phyloP scores from a whole-genome alignment of 2,113 vertebrate species.

The Brachyistius frenatus region DNA sequence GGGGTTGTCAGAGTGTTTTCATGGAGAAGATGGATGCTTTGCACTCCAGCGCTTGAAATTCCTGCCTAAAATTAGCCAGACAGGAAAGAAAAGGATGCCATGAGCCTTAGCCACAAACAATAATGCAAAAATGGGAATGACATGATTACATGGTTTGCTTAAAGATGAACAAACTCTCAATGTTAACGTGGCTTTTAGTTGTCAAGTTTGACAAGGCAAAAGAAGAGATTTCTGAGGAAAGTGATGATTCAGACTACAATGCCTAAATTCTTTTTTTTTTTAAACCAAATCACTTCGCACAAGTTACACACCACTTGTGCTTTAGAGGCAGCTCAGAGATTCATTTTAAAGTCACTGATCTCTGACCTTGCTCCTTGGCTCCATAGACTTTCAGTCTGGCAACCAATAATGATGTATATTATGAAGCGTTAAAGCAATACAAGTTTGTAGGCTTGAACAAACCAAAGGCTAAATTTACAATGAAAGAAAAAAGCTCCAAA shows the following conservation, averaged over 20 bases:
- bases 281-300: conserved; percentile 25
- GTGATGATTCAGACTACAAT: conserved; percentile 24
- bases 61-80: conserved; percentile 77
- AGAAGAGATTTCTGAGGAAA: conserved; percentile 6
- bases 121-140: conserved; percentile 54
- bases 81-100: conserved; percentile 69
- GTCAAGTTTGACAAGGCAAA: background rate
- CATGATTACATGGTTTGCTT: conserved; percentile 57
- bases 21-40: conserved; percentile 55
- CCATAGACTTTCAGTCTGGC: conserved; percentile 32
- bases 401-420: conserved; percentile 21
- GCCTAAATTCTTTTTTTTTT: conserved; percentile 35
- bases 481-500: conserved; percentile 29
- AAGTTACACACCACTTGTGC: background rate
- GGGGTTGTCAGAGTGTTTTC: conserved; percentile 30
- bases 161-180: conserved; percentile 32
- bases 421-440: background rate
- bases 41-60: conserved; percentile 67
- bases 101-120: conserved; percentile 53
- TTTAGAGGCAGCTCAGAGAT: conserved; percentile 16
- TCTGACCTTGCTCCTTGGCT: conserved; percentile 58
- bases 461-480: conserved; percentile 43
- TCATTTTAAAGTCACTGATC: conserved; percentile 51
- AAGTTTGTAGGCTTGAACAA: conserved; percentile 2
- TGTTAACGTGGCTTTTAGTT: conserved; percentile 31